Conservation (phyloP, 2,888 invertebrate species). For the Polydesmus complanatus region DNA sequence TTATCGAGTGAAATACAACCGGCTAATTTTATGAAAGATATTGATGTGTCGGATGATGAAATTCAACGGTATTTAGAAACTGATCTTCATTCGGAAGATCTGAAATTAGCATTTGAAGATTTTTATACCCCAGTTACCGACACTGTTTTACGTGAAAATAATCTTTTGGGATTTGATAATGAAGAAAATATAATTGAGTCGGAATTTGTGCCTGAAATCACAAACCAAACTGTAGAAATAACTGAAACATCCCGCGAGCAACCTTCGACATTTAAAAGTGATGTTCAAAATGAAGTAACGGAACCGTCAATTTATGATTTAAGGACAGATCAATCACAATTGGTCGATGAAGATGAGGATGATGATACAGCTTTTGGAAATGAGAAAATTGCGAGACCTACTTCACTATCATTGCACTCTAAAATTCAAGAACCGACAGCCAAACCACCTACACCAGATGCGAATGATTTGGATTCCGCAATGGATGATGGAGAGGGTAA, state of each 20-base stretch:
- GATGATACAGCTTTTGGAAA: not conserved
- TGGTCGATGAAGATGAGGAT: not conserved
- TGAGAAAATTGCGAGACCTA: constrained; percentile 27
- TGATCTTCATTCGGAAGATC: not conserved
- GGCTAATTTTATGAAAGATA: not conserved
- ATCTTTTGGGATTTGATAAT: not conserved
- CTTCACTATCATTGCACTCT: constrained; percentile 30
- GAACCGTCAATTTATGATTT: not conserved
- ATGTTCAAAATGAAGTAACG: not conserved
- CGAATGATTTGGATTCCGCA: constrained; percentile 1
- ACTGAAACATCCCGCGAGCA: not conserved
- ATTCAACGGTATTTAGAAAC: constrained; percentile 6
- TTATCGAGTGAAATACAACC: not conserved
- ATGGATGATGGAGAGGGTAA: not conserved
- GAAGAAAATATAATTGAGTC: not conserved
- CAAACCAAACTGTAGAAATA: not conserved
- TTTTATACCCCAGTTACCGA: not conserved
- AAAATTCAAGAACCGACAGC: constrained; percentile 11
- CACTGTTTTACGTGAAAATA: not conserved
- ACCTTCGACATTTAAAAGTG: not conserved
- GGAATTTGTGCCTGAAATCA: not conserved
- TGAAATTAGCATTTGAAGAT: not conserved
- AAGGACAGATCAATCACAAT: not conserved
- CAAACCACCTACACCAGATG: constrained; percentile 1
- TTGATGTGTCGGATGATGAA: constrained; percentile 12